Evolutionary conservation across 1,140 invertebrate genomes (phyloP).

Genomic region (Trichogramma pretiosum): DNA sequence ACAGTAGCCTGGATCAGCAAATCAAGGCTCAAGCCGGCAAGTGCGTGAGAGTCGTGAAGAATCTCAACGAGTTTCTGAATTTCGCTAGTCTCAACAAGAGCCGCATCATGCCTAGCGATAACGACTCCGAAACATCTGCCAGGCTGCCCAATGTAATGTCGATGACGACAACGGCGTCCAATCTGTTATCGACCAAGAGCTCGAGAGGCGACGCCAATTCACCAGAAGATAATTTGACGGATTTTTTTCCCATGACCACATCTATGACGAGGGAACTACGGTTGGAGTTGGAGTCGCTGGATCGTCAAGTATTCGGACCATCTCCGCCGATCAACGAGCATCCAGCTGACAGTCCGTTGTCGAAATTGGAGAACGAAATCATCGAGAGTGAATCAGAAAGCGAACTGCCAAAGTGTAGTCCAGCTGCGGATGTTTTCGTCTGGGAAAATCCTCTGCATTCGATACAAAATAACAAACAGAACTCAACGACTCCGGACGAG

Average conservation of each 20-base stretch:
- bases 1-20: slow-evolving; percentile 30
- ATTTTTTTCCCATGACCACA: slow-evolving; percentile 79
- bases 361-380: slow-evolving; percentile 36
- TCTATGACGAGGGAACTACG: slow-evolving; percentile 73
- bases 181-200: no score
- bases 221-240: slow-evolving; percentile 67
- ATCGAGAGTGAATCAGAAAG: slow-evolving; percentile 38
- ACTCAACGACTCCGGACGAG: slow-evolving; percentile 57
- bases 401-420: slow-evolving; percentile 39
- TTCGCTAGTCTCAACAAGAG: slow-evolving; percentile 60
- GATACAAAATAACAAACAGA: slow-evolving; percentile 33
- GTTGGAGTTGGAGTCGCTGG: slow-evolving; percentile 70
- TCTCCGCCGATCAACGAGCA: slow-evolving; percentile 29
- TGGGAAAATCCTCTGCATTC: slow-evolving; percentile 66
- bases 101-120: slow-evolving; percentile 35
- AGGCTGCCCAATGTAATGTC: no score
- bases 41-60: slow-evolving; percentile 58
- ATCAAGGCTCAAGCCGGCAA: slow-evolving; percentile 30
- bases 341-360: slow-evolving; percentile 33
- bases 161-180: no score
- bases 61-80: slow-evolving; percentile 75
- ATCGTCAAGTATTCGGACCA: slow-evolving; percentile 58
- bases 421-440: slow-evolving; percentile 56
- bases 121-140: no score
- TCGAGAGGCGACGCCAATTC: slow-evolving; percentile 55